phyloP scores from a whole-genome alignment of 2,797 vertebrate species.

The Oreonectes daqikongensis region DNA sequence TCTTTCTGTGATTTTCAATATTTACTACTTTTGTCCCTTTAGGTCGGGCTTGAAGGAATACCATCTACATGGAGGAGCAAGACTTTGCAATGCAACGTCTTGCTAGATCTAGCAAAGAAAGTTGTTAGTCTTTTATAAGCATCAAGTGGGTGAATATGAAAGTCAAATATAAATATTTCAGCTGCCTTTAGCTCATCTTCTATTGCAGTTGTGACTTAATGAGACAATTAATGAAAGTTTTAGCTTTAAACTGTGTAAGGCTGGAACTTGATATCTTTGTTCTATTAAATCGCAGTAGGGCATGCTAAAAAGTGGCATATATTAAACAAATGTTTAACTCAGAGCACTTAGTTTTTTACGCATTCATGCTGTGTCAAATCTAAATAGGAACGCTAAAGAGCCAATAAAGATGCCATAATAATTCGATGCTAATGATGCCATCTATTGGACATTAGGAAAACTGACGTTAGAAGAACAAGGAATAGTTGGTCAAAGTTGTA shows the following conservation, averaged over 20 bases:
- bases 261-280: conserved; percentile 71
- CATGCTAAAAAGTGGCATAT: conserved; percentile 52
- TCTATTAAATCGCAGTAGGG: conserved; percentile 62
- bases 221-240: conserved; percentile 72
- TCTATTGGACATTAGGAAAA: conserved; percentile 11
- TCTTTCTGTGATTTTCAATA: not conserved
- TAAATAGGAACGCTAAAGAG: not conserved
- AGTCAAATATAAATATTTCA: not conserved
- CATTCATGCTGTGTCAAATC: not conserved
- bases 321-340: conserved; percentile 7
- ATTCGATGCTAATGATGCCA: not conserved
- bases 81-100: conserved; percentile 62
- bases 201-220: conserved; percentile 59
- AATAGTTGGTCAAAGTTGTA: too few species aligned
- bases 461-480: not conserved
- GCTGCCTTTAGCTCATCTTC: conserved; percentile 36
- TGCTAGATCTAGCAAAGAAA: conserved; percentile 69
- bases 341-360: not conserved
- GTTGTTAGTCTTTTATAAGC: conserved; percentile 21
- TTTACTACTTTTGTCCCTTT: not conserved
- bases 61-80: conserved; percentile 72
- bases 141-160: not conserved
- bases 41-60: conserved; percentile 72
- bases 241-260: conserved; percentile 64
- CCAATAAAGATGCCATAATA: too few species aligned